phyloP scores from a whole-genome alignment of 2,113 vertebrate species.

The Daphoenositta chrysoptera region DNA sequence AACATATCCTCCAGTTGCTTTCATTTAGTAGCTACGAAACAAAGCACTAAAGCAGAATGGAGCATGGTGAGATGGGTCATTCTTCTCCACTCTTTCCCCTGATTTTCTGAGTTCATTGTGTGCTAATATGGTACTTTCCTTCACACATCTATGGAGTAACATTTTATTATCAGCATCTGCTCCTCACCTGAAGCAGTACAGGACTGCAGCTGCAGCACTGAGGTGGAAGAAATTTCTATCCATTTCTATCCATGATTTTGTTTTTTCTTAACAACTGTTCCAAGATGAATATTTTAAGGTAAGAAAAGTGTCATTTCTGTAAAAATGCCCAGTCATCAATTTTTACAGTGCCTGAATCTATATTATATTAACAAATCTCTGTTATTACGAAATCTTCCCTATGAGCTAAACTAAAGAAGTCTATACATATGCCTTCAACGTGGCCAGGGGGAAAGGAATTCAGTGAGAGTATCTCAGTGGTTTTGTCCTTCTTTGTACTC shows the following conservation, averaged over 20 bases:
- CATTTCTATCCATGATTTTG: background rate
- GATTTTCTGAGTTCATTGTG: background rate
- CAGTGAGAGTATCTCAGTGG: background rate
- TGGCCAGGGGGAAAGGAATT: background rate
- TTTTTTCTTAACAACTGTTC: background rate
- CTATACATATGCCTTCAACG: background rate
- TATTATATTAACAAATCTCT: background rate
- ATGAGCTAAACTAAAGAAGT: background rate
- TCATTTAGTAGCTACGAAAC: background rate
- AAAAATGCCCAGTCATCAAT: background rate
- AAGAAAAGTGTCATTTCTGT: background rate
- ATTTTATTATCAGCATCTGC: background rate
- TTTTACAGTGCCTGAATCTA: background rate
- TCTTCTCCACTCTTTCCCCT: background rate
- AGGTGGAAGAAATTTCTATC: accelerated
- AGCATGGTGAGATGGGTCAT: background rate
- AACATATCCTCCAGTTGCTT: background rate
- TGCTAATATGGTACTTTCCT: background rate
- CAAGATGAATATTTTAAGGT: background rate
- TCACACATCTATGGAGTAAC: background rate
- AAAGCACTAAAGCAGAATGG: background rate
- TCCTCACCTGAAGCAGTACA: background rate
- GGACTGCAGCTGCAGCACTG: background rate
- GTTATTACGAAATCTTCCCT: background rate
- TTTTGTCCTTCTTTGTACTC: background rate